Conservation (phyloP, 2,113 vertebrate genomes). For the Seriola dumerili region DNA sequence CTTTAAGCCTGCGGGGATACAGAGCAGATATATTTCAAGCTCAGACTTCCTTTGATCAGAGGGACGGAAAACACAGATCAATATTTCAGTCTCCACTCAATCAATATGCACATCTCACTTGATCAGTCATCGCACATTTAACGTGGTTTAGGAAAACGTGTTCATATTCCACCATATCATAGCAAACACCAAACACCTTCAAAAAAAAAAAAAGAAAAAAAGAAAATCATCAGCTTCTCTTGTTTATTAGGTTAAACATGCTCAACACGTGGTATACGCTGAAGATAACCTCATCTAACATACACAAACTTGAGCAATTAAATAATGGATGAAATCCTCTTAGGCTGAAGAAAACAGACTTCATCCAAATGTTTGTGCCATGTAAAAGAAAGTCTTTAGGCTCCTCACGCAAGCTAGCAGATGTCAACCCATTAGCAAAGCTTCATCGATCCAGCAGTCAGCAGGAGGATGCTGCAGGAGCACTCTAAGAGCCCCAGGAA, state of each 20-base stretch:
- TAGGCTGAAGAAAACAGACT: slow-evolving; percentile 39
- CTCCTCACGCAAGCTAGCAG: slow-evolving; percentile 51
- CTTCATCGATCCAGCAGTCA: slow-evolving; percentile 71
- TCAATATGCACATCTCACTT: slow-evolving; percentile 32
- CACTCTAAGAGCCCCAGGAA: slow-evolving; percentile 63
- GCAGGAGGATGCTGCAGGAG: slow-evolving; percentile 58
- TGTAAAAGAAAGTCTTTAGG: slow-evolving; percentile 64
- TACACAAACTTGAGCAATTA: slow-evolving; percentile 25
- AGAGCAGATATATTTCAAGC: slow-evolving; percentile 25
- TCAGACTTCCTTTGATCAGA: slow-evolving; percentile 44
- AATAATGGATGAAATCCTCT: slow-evolving; percentile 66
- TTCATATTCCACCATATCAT: background rate
- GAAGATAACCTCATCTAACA: slow-evolving; percentile 28
- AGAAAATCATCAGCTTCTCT: slow-evolving; percentile 5
- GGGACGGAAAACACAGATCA: slow-evolving; percentile 46
- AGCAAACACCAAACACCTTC: background rate
- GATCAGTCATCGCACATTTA: slow-evolving; percentile 20
- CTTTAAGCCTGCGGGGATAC: background rate
- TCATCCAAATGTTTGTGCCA: slow-evolving; percentile 39
- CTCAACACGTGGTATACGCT: background rate
- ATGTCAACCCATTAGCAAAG: slow-evolving; percentile 76
- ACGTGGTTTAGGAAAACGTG: background rate
- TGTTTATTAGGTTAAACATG: background rate
- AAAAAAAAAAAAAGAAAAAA: background rate
- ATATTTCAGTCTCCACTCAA: slow-evolving; percentile 32